Evolutionary conservation across 2,797 vertebrate genomes (phyloP).

Genomic region (Distichodus sexfasciatus): DNA sequence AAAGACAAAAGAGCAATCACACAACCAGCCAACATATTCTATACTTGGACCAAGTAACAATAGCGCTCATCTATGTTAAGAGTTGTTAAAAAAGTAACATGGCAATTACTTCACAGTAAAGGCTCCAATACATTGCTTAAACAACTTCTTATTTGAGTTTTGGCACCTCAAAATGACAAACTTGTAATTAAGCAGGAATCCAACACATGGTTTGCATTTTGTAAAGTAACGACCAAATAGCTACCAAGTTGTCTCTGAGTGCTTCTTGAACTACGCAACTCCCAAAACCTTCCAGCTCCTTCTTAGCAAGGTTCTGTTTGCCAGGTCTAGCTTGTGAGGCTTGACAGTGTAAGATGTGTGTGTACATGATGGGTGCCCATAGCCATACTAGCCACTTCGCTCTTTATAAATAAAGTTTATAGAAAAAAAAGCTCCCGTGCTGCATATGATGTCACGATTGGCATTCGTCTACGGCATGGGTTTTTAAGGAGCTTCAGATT

Average conservation of each 20-base stretch:
- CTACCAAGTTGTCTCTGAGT: slow-evolving; percentile 16
- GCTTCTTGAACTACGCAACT: slow-evolving; percentile 8
- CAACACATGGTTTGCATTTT: slow-evolving; percentile 51
- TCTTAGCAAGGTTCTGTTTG: slow-evolving; percentile 47
- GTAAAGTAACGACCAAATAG: slow-evolving; percentile 37
- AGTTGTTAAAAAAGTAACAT: slow-evolving; percentile 44
- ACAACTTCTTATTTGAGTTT: slow-evolving; percentile 19
- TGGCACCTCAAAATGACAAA: slow-evolving; percentile 37
- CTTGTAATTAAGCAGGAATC: slow-evolving; percentile 50
- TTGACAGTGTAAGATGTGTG: slow-evolving; percentile 39
- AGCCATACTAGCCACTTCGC: slow-evolving; percentile 47
- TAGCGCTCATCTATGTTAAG: slow-evolving; percentile 41
- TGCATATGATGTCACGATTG: slow-evolving; percentile 71
- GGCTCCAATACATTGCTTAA: slow-evolving; percentile 43
- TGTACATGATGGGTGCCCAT: slow-evolving; percentile 56
- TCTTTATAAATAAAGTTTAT: slow-evolving; percentile 57
- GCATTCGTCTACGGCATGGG: slow-evolving; percentile 60
- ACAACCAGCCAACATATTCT: slow-evolving; percentile 38
- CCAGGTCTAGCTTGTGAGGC: slow-evolving; percentile 31
- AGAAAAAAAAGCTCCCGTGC: slow-evolving; percentile 56
- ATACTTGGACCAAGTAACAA: slow-evolving; percentile 39
- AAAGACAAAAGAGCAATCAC: slow-evolving; percentile 18
- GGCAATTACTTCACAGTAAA: slow-evolving; percentile 18
- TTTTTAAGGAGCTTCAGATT: slow-evolving; percentile 67
- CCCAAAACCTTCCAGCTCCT: not conserved